Percentiles rank a stretch among this genome's conserved stretches.
These are phyloP conservation scores for Hirundo rustica DNA, from an alignment of 2,797 vertebrate genomes.

Conservation along the genomic window DNA sequence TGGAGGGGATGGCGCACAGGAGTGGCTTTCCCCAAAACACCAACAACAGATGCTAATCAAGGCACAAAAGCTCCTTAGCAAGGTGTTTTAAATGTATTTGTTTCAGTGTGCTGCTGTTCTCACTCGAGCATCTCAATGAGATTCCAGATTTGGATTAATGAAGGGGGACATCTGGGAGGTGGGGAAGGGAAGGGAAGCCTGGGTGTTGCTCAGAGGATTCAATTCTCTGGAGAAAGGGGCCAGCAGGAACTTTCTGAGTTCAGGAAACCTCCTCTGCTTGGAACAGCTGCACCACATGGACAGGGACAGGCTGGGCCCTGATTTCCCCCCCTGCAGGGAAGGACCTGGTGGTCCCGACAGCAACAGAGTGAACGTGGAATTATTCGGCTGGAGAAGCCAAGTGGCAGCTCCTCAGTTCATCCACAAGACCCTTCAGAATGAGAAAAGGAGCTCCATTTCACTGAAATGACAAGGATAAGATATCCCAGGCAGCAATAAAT, in stretches of 20 bases:
- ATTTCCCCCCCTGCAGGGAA: background rate
- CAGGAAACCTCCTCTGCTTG: background rate
- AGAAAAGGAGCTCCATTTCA: background rate
- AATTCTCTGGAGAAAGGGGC: background rate
- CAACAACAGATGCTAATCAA: background rate
- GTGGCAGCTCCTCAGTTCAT: background rate
- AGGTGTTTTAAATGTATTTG: background rate
- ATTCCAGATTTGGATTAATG: background rate
- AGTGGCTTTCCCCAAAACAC: background rate
- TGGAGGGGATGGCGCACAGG: background rate
- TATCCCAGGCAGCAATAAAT: background rate
- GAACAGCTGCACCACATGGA: background rate
- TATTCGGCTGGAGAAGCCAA: background rate
- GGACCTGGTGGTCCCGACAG: background rate
- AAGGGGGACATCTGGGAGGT: background rate
- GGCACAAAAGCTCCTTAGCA: background rate
- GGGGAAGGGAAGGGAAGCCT: background rate
- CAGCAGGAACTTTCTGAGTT: background rate
- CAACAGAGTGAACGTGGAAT: background rate
- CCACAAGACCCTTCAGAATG: background rate
- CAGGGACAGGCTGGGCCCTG: background rate
- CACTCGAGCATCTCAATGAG: slow-evolving; percentile 13
- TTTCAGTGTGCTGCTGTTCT: background rate
- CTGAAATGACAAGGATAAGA: background rate
- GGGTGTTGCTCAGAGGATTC: background rate